phyloP scores from a whole-genome alignment of 2,113 vertebrate genomes.

The Telmatochromis bifrenatus region DNA sequence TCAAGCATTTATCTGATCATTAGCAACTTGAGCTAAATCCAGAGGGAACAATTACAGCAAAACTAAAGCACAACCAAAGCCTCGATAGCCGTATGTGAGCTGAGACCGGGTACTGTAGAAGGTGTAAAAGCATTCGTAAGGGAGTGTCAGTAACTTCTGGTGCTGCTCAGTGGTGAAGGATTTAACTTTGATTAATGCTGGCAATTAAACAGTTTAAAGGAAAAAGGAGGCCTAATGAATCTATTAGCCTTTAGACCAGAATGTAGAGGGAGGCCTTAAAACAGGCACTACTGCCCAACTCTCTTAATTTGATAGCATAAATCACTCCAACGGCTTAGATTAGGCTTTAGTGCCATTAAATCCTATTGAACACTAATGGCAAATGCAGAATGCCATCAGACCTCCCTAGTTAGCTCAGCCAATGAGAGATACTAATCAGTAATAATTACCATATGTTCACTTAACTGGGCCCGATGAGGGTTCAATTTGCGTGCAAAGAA shows the following conservation, averaged over 20 bases:
- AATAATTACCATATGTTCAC: slow-evolving; percentile 24
- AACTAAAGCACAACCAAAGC: not conserved
- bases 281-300: not conserved
- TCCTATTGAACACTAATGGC: slow-evolving; percentile 3
- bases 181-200: slow-evolving; percentile 46
- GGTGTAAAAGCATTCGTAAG: not conserved
- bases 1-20: slow-evolving; percentile 26
- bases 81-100: not conserved
- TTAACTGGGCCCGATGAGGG: not conserved
- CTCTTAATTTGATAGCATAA: slow-evolving; percentile 34
- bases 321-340: slow-evolving; percentile 6
- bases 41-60: slow-evolving; percentile 3
- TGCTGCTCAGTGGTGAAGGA: not conserved
- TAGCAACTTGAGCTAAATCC: slow-evolving; percentile 4
- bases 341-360: not conserved
- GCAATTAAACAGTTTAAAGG: slow-evolving; percentile 47
- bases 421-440: slow-evolving; percentile 1
- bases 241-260: slow-evolving; percentile 8
- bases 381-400: not conserved
- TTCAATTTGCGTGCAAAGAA: not conserved
- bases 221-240: slow-evolving; percentile 18
- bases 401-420: not conserved
- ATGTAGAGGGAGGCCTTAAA: slow-evolving; percentile 2
- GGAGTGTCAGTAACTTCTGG: not conserved
- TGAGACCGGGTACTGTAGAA: not conserved